Conservation (phyloP, 2,888 invertebrate genomes). For the Siphlonurus alternatus region DNA sequence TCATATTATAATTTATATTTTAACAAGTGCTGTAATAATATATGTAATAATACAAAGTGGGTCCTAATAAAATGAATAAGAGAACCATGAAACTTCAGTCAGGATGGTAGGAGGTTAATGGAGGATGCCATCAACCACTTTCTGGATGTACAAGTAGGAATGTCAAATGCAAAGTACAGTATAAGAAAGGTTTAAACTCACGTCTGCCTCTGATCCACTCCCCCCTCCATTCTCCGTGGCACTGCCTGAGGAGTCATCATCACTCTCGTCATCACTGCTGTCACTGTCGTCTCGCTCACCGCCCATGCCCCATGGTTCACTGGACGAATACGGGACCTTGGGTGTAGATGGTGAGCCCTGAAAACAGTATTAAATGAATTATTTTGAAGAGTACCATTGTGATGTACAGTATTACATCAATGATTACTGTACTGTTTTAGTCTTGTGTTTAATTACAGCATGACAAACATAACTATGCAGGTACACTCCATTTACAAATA, state of each 20-base stretch:
- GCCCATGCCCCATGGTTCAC: conserved; percentile 10
- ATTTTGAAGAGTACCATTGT: conserved; percentile 15
- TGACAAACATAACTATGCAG: no score
- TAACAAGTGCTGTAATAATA: background rate
- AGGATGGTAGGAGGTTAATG: background rate
- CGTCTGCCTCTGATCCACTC: conserved; percentile 24
- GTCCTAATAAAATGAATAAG: background rate
- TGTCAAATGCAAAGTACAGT: background rate
- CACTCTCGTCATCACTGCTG: conserved; percentile 21
- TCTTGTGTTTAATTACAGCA: no score
- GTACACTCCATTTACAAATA: no score
- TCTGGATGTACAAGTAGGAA: background rate
- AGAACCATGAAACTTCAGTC: background rate
- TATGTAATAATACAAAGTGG: no score
- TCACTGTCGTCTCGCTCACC: conserved; percentile 10
- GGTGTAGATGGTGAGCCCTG: conserved; percentile 15
- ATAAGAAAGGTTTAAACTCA: background rate
- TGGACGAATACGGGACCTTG: conserved; percentile 8
- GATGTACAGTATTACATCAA: conserved; percentile 18
- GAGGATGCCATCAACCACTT: background rate
- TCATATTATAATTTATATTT: background rate
- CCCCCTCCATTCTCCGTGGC: conserved; percentile 25
- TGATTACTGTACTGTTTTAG: no score
- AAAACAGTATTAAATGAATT: conserved; percentile 29
- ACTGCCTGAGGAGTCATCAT: conserved; percentile 28